Conservation (phyloP, 2,888 invertebrate species). For the Gryllus longicercus region DNA sequence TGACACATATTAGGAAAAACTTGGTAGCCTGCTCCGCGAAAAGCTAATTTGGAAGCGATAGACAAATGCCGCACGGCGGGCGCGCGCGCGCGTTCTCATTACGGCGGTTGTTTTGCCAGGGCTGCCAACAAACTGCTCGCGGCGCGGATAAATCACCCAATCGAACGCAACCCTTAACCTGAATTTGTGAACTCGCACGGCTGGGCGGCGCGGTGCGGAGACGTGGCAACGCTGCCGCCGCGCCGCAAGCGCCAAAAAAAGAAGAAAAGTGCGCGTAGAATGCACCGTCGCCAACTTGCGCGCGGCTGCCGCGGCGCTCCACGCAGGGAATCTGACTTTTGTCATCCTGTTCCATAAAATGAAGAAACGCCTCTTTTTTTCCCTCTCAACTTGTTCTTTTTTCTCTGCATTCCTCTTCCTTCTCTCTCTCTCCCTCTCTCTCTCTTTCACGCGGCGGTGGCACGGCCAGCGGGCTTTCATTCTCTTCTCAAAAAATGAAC, state of each 20-base stretch:
- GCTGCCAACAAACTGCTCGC: neutral
- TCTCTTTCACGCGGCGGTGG: neutral
- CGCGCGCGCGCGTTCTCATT: neutral
- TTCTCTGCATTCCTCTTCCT: neutral
- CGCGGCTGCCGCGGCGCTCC: neutral
- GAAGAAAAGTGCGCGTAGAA: neutral
- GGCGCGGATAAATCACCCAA: neutral
- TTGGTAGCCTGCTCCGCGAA: neutral
- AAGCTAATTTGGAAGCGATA: neutral
- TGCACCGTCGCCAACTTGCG: neutral
- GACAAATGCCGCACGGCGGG: neutral
- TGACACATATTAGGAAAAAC: slow-evolving; percentile 17
- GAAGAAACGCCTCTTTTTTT: neutral
- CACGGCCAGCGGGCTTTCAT: neutral
- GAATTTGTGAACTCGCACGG: neutral
- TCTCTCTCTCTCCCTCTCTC: neutral
- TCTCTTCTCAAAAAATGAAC: neutral
- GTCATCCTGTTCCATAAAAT: neutral
- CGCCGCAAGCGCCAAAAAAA: neutral
- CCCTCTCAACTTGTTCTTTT: neutral
- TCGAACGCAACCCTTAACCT: neutral
- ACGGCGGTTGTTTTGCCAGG: neutral
- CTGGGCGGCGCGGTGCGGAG: no score
- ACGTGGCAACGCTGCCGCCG: no score
- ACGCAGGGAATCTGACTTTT: neutral